Evolutionary conservation across 2,113 vertebrate species (phyloP).

Genomic region (Nycticorax nycticorax): DNA sequence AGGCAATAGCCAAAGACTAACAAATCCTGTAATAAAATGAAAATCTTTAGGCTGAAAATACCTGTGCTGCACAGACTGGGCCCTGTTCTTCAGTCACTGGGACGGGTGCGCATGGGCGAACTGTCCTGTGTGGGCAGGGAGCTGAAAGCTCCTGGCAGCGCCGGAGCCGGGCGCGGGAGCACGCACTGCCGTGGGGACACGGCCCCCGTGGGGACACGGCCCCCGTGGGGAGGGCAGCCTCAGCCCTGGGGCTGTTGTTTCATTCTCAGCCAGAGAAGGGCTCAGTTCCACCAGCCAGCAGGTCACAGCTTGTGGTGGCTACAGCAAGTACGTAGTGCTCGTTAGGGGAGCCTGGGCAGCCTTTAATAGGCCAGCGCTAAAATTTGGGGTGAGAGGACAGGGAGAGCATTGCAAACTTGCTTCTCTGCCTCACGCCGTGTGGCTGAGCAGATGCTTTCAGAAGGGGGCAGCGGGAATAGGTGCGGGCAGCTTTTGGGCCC

Average conservation of each 20-base stretch:
- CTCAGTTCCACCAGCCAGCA: neutral
- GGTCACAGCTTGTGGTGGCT: neutral
- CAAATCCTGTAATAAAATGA: neutral
- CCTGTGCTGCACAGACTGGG: neutral
- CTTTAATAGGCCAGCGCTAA: neutral
- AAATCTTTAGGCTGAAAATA: neutral
- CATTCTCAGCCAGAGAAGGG: neutral
- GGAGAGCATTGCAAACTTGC: too few relatives aligned
- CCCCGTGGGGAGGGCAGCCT: neutral
- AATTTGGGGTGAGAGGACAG: neutral
- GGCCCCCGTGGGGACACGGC: fast-evolving
- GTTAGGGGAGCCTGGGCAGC: neutral
- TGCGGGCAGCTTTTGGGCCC: fast-evolving
- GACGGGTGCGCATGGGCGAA: neutral
- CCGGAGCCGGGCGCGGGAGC: neutral
- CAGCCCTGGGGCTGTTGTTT: neutral
- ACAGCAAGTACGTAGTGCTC: fast-evolving
- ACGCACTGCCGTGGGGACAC: fast-evolving
- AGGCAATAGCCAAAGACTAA: neutral
- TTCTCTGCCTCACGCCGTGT: neutral
- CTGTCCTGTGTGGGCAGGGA: neutral
- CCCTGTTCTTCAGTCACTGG: neutral
- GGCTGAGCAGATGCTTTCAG: neutral
- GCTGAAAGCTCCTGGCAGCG: neutral
- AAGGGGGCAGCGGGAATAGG: fast-evolving